Conservation (phyloP, 1,140 invertebrate species). For the Aphelenchoides besseyi region DNA sequence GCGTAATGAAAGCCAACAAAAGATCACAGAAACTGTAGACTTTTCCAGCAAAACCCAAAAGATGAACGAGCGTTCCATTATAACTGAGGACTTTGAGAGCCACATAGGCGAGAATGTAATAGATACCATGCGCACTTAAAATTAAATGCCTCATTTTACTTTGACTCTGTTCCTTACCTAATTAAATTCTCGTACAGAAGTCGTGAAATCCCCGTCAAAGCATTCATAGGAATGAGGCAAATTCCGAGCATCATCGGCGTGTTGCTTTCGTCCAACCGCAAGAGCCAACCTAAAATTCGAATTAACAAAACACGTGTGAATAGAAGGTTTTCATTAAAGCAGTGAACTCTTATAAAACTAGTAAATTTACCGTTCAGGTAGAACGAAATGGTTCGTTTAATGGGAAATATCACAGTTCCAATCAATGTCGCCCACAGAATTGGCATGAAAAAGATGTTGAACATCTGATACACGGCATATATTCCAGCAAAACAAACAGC, state of each 20-base stretch:
- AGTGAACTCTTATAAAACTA: too few species aligned
- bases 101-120: constrained; percentile 41
- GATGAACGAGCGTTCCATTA: constrained; percentile 49
- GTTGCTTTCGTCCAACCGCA: constrained; percentile 63
- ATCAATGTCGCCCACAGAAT: constrained; percentile 48
- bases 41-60: constrained; percentile 43
- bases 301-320: constrained; percentile 28
- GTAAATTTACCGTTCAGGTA: too few species aligned
- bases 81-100: constrained; percentile 53
- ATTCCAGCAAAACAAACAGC: constrained; percentile 39
- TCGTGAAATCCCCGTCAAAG: constrained; percentile 73
- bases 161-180: constrained; percentile 36
- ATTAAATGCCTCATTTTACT: background rate
- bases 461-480: constrained; percentile 49
- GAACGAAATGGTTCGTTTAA: too few species aligned
- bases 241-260: constrained; percentile 70
- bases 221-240: constrained; percentile 72
- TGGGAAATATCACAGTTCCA: constrained; percentile 46
- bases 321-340: too few species aligned
- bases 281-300: constrained; percentile 70
- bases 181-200: constrained; percentile 67
- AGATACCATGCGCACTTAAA: constrained; percentile 50
- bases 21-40: constrained; percentile 47
- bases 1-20: constrained; percentile 47
- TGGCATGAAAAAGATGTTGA: constrained; percentile 47